Percentiles rank a stretch among this genome's conserved stretches.
Conservation (phyloP, 2,888 invertebrate genomes). For the Tricholauxania praeusta region DNA sequence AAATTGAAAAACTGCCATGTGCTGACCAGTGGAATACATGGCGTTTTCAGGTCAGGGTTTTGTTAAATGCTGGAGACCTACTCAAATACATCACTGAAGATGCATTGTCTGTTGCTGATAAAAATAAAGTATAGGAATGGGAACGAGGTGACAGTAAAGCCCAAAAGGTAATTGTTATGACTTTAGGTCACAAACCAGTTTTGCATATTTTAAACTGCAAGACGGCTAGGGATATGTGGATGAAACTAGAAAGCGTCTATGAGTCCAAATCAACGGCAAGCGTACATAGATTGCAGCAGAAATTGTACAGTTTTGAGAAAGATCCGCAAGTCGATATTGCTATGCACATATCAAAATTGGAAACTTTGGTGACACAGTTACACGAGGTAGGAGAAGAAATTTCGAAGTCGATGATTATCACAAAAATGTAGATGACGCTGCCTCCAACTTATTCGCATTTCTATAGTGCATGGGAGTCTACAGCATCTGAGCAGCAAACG, state of each 20-base stretch:
- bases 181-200: constrained; percentile 33
- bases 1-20: constrained; percentile 36
- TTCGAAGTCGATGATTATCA: constrained; percentile 42
- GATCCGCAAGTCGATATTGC: constrained; percentile 44
- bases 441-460: constrained; percentile 29
- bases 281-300: constrained; percentile 44
- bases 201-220: constrained; percentile 39
- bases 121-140: constrained; percentile 8
- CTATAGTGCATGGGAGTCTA: constrained; percentile 41
- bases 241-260: constrained; percentile 38
- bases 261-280: constrained; percentile 38
- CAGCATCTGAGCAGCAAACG: constrained; percentile 26
- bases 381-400: constrained; percentile 42
- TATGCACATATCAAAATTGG: constrained; percentile 42
- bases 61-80: constrained; percentile 37
- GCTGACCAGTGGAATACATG: constrained; percentile 38
- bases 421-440: constrained; percentile 41
- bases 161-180: constrained; percentile 41
- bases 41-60: constrained; percentile 38
- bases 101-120: not conserved
- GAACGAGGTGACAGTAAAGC: constrained; percentile 35
- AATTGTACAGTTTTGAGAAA: constrained; percentile 45
- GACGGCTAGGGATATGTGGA: constrained; percentile 38
- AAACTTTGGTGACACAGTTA: constrained; percentile 39
- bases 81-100: constrained; percentile 27